phyloP scores from a whole-genome alignment of 2,113 vertebrate species.

The Benitochromis conjunctus region DNA sequence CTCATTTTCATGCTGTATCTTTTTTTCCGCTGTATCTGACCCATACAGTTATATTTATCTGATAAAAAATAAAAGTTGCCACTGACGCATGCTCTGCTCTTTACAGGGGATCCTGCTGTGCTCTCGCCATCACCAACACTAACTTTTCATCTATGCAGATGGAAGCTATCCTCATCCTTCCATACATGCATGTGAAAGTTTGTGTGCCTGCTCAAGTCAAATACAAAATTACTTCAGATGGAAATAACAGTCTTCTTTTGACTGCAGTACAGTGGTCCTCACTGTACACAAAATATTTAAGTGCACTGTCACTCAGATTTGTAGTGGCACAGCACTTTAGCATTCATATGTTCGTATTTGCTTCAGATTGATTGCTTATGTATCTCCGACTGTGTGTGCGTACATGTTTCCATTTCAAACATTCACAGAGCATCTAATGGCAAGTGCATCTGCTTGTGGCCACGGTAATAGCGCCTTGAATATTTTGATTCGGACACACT shows the following conservation, averaged over 20 bases:
- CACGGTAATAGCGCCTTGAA: neutral
- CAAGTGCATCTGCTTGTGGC: constrained; percentile 11
- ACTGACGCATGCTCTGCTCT: neutral
- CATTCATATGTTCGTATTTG: neutral
- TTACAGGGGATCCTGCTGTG: neutral
- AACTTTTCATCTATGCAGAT: neutral
- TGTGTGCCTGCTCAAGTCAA: neutral
- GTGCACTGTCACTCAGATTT: neutral
- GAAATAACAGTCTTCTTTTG: neutral
- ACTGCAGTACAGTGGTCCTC: too few relatives aligned
- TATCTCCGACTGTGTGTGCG: neutral
- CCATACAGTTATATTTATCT: neutral
- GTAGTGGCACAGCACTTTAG: neutral
- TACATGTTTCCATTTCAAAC: constrained; percentile 7
- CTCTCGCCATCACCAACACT: neutral
- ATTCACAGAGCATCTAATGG: constrained; percentile 15
- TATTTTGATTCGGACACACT: neutral
- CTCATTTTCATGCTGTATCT: neutral
- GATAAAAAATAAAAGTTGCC: neutral
- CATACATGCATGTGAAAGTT: neutral
- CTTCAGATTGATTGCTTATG: constrained; percentile 4
- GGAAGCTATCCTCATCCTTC: neutral
- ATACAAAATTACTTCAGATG: neutral
- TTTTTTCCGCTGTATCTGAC: neutral
- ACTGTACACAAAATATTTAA: neutral